Conservation (phyloP, 2,888 invertebrate species). For the Mactromeris polynyma region DNA sequence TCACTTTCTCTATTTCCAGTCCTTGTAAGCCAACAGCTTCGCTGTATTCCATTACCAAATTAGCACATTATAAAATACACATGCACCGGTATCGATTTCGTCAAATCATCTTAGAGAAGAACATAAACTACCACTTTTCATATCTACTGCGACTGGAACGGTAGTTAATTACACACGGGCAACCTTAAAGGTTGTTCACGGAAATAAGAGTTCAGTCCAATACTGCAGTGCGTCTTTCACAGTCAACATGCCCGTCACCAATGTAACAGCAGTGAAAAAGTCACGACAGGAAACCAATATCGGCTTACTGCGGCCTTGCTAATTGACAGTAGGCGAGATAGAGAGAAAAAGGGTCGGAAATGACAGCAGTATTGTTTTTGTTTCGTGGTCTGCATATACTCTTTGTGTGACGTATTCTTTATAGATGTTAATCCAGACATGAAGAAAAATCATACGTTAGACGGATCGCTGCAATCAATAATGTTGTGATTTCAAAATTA, state of each 20-base stretch:
- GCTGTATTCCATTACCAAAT: slow-evolving; percentile 24
- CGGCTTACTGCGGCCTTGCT: not conserved
- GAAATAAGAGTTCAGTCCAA: not conserved
- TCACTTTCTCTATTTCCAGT: not conserved
- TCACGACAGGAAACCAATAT: not conserved
- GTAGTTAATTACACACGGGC: not conserved
- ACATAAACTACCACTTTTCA: slow-evolving; percentile 35
- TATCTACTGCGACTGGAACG: not conserved
- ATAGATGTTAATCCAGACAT: not conserved
- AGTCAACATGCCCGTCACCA: not conserved
- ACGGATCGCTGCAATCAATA: not conserved
- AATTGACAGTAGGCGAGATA: not conserved
- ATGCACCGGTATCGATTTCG: not conserved
- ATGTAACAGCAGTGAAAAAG: not conserved
- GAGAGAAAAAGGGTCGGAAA: not conserved
- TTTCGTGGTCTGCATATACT: not conserved
- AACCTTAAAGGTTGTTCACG: not conserved
- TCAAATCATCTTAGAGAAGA: not conserved
- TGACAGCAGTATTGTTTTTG: not conserved
- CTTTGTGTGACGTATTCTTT: not conserved
- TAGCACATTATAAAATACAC: slow-evolving; percentile 31
- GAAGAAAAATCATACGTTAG: not conserved
- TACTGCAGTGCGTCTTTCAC: not conserved
- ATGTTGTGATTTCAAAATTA: not conserved
- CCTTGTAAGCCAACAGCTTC: not conserved